Percentiles rank a stretch among this genome's conserved stretches.
Conservation (phyloP, 2,797 vertebrate species). For the Psittacula echo region DNA sequence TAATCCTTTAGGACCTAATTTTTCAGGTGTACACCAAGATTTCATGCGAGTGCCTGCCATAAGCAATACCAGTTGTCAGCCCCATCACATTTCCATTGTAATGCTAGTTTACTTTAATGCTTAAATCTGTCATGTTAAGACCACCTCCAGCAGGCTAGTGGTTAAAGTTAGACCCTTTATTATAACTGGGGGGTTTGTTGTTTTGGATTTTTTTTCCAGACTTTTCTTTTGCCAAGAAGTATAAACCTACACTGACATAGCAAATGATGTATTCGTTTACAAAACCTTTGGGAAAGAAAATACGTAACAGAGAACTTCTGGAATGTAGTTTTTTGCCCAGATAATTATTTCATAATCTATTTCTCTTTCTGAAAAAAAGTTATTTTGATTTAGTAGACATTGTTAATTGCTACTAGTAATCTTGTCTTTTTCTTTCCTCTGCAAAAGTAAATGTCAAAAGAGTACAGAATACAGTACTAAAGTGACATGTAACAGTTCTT, state of each 20-base stretch:
- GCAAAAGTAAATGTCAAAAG: neutral
- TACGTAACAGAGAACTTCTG: constrained; percentile 47
- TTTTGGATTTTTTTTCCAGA: constrained; percentile 21
- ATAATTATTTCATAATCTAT: constrained; percentile 43
- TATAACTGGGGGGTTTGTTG: neutral
- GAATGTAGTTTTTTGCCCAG: constrained; percentile 13
- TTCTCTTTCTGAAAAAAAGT: constrained; percentile 7
- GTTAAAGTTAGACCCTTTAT: neutral
- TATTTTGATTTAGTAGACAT: neutral
- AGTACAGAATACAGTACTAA: neutral
- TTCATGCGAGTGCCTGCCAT: neutral
- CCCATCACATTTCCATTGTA: neutral
- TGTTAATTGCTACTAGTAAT: constrained; percentile 37
- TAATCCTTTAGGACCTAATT: constrained; percentile 6
- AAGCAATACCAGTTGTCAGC: neutral
- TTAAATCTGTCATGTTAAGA: constrained; percentile 22
- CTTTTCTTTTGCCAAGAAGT: constrained; percentile 62
- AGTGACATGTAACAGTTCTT: neutral
- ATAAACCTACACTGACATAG: constrained; percentile 50
- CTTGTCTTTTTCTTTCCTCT: constrained; percentile 5
- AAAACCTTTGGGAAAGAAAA: constrained; percentile 62
- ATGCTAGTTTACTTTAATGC: neutral
- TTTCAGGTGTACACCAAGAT: neutral
- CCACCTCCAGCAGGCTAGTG: constrained; percentile 8
- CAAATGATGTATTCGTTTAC: constrained; percentile 63